These are phyloP conservation scores for Malurus cyaneus DNA, from an alignment of 2,113 vertebrate species.

Conservation along the genomic window DNA sequence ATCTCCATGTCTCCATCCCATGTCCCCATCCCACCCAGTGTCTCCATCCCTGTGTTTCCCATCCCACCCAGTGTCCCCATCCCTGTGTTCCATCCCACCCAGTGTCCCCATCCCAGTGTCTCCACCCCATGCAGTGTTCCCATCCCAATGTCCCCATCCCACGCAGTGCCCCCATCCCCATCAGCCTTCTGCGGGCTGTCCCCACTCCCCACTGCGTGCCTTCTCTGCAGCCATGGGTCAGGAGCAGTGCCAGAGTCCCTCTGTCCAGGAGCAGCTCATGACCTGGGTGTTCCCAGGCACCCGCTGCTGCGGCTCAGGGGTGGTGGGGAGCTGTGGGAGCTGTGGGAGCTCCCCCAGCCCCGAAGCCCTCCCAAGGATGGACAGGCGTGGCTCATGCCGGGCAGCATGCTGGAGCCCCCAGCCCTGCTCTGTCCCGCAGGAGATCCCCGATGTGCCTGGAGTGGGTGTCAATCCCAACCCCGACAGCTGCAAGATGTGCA, in stretches of 20 bases:
- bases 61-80: not conserved
- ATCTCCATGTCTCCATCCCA: too few relatives aligned
- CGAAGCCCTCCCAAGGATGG: not conserved
- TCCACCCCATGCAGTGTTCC: not conserved
- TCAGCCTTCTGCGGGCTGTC: not conserved
- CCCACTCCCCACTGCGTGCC: not conserved
- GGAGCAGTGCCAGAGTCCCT: rapidly evolving
- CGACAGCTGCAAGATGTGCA: rapidly evolving
- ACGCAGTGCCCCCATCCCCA: not conserved
- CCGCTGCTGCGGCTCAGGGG: not conserved
- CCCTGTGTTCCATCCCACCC: not conserved
- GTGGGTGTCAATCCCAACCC: not conserved
- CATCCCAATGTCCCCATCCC: not conserved
- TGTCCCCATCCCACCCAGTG: not conserved
- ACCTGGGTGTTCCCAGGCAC: rapidly evolving
- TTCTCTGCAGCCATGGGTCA: not conserved
- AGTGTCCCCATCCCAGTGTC: not conserved
- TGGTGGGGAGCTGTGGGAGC: too few relatives aligned
- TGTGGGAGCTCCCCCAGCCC: not conserved
- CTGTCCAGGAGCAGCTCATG: not conserved
- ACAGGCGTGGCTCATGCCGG: not conserved
- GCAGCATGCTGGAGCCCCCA: rapidly evolving
- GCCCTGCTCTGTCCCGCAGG: not conserved
- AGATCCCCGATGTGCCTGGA: rapidly evolving
- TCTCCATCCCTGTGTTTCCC: not conserved